Conservation (phyloP, 1,140 invertebrate species). For the Druon quercuslanigerum region DNA sequence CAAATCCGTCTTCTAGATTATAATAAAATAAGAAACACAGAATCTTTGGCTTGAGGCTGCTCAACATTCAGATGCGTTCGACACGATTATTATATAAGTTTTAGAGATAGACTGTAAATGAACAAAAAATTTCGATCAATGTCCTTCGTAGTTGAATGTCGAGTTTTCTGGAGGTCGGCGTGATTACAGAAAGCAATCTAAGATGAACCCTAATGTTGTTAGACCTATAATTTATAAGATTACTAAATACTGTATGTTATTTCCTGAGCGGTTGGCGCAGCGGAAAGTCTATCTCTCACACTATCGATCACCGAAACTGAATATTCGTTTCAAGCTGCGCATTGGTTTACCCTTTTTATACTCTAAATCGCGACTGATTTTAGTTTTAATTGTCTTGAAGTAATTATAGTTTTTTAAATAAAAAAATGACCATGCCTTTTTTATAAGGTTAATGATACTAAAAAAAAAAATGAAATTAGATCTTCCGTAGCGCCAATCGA, state of each 20-base stretch:
- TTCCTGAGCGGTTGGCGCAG: conserved; percentile 58
- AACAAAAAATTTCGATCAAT: neutral
- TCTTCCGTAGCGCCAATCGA: conserved; percentile 61
- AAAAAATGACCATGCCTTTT: neutral
- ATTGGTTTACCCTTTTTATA: neutral
- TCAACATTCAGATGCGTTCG: conserved; percentile 48
- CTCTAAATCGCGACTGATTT: neutral
- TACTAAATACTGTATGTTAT: conserved; percentile 67
- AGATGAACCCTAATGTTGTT: conserved; percentile 72
- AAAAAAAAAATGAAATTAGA: conserved; percentile 17
- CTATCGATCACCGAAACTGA: conserved; percentile 1
- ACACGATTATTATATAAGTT: conserved; percentile 29
- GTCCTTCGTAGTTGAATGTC: conserved; percentile 43
- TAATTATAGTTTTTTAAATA: neutral
- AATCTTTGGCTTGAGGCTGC: conserved; percentile 53
- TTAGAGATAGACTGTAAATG: neutral
- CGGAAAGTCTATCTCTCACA: conserved; percentile 41
- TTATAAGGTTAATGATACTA: neutral
- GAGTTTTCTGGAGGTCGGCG: conserved; percentile 52
- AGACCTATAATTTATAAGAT: conserved; percentile 74
- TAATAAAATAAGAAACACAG: conserved; percentile 39
- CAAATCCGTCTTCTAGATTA: conserved; percentile 16
- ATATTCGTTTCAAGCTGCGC: neutral
- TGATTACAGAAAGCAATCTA: conserved; percentile 74
- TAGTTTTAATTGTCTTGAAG: neutral